Conservation (phyloP, 92 coral and sea anemone species). For the Heteractis magnifica region DNA sequence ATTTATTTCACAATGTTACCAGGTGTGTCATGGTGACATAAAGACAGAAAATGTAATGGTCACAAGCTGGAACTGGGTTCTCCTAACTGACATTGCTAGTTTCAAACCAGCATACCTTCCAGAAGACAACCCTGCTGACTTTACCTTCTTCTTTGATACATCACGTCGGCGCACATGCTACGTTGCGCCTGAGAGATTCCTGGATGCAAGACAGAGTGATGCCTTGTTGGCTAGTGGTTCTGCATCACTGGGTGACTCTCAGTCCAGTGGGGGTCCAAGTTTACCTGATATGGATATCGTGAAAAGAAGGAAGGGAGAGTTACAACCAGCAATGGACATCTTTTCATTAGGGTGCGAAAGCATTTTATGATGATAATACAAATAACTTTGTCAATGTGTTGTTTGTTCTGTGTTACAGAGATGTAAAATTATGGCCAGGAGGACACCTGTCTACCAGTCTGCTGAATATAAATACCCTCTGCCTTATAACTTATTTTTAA, state of each 20-base stretch:
- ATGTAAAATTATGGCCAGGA: no score
- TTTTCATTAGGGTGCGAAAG: conserved; percentile 85
- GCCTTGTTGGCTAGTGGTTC: conserved; percentile 50
- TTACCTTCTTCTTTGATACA: conserved; percentile 95
- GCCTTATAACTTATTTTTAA: no score
- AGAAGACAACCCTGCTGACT: conserved; percentile 97
- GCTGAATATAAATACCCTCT: no score
- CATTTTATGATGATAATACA: neutral
- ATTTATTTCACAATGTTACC: neutral
- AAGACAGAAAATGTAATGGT: conserved; percentile 97
- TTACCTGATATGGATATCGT: conserved; percentile 88
- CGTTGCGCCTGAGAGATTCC: conserved; percentile 93
- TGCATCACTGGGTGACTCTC: conserved; percentile 35
- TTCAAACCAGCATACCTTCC: conserved; percentile 94
- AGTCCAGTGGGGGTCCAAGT: conserved; percentile 44
- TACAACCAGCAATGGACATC: conserved; percentile 94
- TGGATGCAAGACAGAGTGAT: conserved; percentile 81
- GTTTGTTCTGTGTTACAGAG: no score
- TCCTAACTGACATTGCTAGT: conserved; percentile 90
- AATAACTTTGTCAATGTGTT: no score
- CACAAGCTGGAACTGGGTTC: conserved; percentile 95
- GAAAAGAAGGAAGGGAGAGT: conserved; percentile 70
- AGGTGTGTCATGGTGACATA: conserved; percentile 99
- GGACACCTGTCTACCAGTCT: no score
- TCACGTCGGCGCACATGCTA: conserved; percentile 96